A percentile compares a stretch with the other conserved stretches of the same genome.
Evolutionary conservation across 1,140 invertebrate species (phyloP).

Genomic region (Drosophila nannoptera): DNA sequence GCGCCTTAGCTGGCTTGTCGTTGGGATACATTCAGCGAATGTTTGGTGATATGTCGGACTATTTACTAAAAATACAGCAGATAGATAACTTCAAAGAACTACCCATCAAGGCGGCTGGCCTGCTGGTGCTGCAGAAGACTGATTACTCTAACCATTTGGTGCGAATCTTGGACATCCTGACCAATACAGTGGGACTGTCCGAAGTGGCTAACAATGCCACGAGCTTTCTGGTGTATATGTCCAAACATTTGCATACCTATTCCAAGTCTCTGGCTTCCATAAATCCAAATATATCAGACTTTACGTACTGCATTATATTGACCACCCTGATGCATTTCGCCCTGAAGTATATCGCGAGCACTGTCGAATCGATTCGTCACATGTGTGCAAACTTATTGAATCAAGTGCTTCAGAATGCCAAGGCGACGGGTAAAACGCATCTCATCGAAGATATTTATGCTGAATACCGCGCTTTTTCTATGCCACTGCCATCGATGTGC

Average conservation of each 20-base stretch:
- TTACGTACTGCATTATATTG: conserved; percentile 28
- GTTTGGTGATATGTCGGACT: conserved; percentile 4
- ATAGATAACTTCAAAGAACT: conserved; percentile 22
- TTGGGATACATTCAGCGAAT: conserved; percentile 49
- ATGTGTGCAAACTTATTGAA: conserved; percentile 78
- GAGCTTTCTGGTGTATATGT: conserved; percentile 54
- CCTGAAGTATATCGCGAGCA: conserved; percentile 79
- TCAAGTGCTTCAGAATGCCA: conserved; percentile 38
- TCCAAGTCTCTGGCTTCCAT: conserved; percentile 34
- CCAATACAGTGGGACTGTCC: conserved; percentile 10
- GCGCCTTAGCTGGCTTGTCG: conserved; percentile 54
- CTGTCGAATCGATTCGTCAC: conserved; percentile 81
- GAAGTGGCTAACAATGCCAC: conserved; percentile 22
- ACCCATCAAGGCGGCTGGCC: conserved; percentile 44
- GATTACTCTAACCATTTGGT: background rate
- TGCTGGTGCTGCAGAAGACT: conserved; percentile 37
- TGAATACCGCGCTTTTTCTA: conserved; percentile 30
- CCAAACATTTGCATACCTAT: conserved; percentile 52
- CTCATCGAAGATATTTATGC: conserved; percentile 33
- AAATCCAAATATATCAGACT: too few species aligned
- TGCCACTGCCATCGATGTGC: conserved; percentile 44
- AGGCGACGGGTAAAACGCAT: background rate
- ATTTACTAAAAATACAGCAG: conserved; percentile 8
- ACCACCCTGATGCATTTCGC: conserved; percentile 70
- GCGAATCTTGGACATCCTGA: conserved; percentile 31